These are phyloP conservation scores for Pollenia amentaria DNA, from an alignment of 2,888 invertebrate species.

Conservation along the genomic window DNA sequence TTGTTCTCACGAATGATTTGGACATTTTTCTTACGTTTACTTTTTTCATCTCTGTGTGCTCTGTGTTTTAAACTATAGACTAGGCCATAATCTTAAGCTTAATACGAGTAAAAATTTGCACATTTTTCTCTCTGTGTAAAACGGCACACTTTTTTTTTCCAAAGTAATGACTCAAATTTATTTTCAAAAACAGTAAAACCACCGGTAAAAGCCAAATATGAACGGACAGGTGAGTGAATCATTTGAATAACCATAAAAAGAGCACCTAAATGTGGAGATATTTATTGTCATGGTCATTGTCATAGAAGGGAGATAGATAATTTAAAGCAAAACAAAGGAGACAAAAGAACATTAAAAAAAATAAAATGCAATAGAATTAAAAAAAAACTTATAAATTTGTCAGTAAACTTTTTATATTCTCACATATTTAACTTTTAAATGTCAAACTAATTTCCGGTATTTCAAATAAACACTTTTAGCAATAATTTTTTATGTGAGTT, in stretches of 20 bases:
- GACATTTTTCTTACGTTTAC: too few species aligned
- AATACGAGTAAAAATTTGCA: too few species aligned
- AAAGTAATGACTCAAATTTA: conserved; percentile 1
- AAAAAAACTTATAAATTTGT: conserved; percentile 5
- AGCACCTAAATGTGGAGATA: not conserved
- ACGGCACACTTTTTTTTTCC: not conserved
- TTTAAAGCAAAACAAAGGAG: not conserved
- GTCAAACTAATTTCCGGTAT: conserved; percentile 38
- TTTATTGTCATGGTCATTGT: conserved; percentile 45
- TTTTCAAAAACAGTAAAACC: conserved; percentile 1
- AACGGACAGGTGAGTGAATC: conserved; percentile 50
- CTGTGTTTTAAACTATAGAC: too few species aligned
- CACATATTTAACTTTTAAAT: conserved; percentile 17
- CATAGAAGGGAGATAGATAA: conserved; percentile 25
- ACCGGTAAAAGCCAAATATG: not conserved
- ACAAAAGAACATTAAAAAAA: not conserved
- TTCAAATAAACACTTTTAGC: not conserved
- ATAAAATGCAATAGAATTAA: conserved; percentile 3
- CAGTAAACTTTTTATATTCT: conserved; percentile 10
- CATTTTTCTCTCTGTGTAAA: not conserved
- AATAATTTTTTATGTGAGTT: not conserved
- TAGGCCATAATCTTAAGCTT: too few species aligned
- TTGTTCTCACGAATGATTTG: too few species aligned
- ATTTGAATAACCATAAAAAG: conserved; percentile 34
- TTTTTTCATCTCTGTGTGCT: too few species aligned